Conservation (phyloP, 1,140 invertebrate species). For the Eubasilissa regina region DNA sequence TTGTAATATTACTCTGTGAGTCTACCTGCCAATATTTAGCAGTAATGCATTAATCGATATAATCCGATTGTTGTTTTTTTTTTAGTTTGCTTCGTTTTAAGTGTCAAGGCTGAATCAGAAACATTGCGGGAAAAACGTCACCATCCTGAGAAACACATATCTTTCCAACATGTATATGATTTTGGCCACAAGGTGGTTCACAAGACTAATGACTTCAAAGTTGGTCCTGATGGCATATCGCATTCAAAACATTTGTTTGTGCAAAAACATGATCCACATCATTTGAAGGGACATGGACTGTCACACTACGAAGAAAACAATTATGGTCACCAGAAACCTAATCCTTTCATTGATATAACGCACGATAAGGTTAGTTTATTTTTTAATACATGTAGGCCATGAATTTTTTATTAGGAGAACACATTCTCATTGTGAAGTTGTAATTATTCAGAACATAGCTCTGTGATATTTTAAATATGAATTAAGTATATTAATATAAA, state of each 20-base stretch:
- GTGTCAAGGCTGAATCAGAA: not conserved
- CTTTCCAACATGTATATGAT: slow-evolving; percentile 37
- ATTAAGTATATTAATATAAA: no score
- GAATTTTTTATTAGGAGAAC: no score
- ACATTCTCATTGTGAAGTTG: no score
- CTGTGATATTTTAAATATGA: no score
- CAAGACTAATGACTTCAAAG: slow-evolving; percentile 15
- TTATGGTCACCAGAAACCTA: not conserved
- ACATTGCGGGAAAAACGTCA: slow-evolving; percentile 30
- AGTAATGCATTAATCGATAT: no score
- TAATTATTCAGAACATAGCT: no score
- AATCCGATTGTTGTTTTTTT: not conserved
- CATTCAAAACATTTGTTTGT: slow-evolving; percentile 35
- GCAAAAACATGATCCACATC: slow-evolving; percentile 34
- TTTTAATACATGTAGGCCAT: slow-evolving; percentile 1
- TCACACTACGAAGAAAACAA: slow-evolving; percentile 16
- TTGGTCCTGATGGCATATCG: slow-evolving; percentile 40
- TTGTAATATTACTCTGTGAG: no score
- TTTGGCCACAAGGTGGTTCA: slow-evolving; percentile 46
- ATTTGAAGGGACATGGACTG: not conserved
- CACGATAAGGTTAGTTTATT: slow-evolving; percentile 4
- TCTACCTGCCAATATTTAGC: no score
- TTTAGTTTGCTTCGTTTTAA: slow-evolving; percentile 29
- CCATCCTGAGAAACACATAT: slow-evolving; percentile 34
- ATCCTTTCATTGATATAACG: slow-evolving; percentile 10